Base-by-base conservation (phyloP, 2,888 invertebrate species). In the Dryobotodes eremita region DNA sequence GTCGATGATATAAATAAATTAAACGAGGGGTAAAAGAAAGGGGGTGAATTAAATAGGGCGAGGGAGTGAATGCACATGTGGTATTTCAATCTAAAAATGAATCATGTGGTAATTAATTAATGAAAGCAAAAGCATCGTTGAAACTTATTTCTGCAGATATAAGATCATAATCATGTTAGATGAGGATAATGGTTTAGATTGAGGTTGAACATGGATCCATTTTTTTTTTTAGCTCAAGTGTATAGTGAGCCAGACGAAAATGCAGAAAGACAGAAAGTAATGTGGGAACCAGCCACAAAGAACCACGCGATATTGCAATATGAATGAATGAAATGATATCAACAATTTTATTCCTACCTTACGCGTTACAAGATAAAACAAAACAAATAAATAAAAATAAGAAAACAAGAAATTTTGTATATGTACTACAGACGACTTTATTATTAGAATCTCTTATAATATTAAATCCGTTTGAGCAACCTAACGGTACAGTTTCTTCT, bases 1-100 rank as follows among this genome's bases (percentile, higher is more conserved):
- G 87, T 87, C 86, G 88, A 84, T 80, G 83, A 73, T 86, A 88
- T 85, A 89, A 86, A 85, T 88, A 80, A 82, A 88, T 88, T 88
- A 65, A 78, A 61, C 26, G 48, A 61, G 65, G 65, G 64, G 26
- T n/a, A 48, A 82, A 79, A 31, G 73, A 55, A 66, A 71, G 78
- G 81, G 80, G 78, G 55, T 10, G 61, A 65, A 17, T 73, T 11
- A 77, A 42, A 84, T 70, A 71, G 77, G 61, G 80, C 55, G 79
- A 79, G 87, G 79, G 87, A 23, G 17, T 71, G 75, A 82, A 71
- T 79, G 73, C 79, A 83, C 86, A 72, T 82, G 83, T 77, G 80
- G 77, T 75, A 69, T 79, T 80, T 62, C n/a, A 78, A 80, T 80
- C 26, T 70, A 59, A 71, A 57, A 76, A 53, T 75, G 62, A 42